Conservation (phyloP, 2,888 invertebrate genomes). For the Halictus ligatus region DNA sequence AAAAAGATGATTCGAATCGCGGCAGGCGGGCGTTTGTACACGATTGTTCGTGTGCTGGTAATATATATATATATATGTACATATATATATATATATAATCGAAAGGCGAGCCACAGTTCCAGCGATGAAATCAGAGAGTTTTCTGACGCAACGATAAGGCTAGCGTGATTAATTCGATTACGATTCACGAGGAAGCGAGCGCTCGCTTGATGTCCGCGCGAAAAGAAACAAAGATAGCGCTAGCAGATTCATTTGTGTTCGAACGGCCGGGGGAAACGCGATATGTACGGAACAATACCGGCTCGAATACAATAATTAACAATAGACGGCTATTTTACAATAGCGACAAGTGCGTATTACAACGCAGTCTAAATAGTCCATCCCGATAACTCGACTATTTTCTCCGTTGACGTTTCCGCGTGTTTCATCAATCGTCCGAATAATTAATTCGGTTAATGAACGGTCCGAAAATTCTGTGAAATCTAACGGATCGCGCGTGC, state of each 20-base stretch:
- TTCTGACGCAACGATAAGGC: slow-evolving; percentile 56
- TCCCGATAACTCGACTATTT: background rate
- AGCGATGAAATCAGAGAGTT: slow-evolving; percentile 55
- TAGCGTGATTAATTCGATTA: slow-evolving; percentile 47
- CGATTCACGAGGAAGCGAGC: slow-evolving; percentile 41
- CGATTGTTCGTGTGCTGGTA: background rate
- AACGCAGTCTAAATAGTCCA: background rate
- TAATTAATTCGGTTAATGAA: background rate
- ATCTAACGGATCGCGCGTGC: background rate
- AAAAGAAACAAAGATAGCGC: slow-evolving; percentile 29
- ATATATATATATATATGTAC: background rate
- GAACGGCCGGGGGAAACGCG: background rate
- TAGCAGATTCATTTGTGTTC: background rate
- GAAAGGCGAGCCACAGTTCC: slow-evolving; percentile 20
- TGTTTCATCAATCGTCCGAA: background rate
- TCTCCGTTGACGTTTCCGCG: background rate
- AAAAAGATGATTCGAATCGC: background rate
- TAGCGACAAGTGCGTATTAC: background rate
- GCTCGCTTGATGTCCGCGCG: slow-evolving; percentile 2
- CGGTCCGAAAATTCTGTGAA: background rate
- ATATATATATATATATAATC: background rate
- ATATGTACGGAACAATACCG: background rate
- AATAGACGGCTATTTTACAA: background rate
- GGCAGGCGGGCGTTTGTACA: background rate
- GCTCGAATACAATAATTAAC: background rate